phyloP scores from a whole-genome alignment of 53 echinoderm and acorn worm species.

The Actinopyga echinites region DNA sequence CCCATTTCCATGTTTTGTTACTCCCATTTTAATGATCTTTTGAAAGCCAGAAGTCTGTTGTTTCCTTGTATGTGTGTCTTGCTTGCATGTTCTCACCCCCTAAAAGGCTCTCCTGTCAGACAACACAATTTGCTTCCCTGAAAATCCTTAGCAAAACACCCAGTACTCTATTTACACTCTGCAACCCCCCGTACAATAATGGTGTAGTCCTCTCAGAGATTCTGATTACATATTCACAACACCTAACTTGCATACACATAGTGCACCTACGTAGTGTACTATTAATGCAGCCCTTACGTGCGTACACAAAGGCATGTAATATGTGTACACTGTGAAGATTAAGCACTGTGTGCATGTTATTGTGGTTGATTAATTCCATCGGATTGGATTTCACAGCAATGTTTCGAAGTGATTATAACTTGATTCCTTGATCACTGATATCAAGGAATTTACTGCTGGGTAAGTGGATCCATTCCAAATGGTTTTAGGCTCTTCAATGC shows the following conservation, averaged over 20 bases:
- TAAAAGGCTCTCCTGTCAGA: background rate
- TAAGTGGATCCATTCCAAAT: background rate
- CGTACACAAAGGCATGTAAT: conserved; percentile 20
- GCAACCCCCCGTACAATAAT: background rate
- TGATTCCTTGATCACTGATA: conserved; percentile 28
- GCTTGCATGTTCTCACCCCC: background rate
- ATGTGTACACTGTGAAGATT: conserved; percentile 11
- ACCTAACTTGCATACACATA: conserved; percentile 4
- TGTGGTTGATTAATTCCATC: conserved; percentile 24
- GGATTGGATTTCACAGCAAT: conserved; percentile 6
- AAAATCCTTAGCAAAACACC: conserved; percentile 21
- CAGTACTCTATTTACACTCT: background rate
- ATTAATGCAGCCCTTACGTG: background rate
- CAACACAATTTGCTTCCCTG: conserved; percentile 4
- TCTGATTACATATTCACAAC: conserved; percentile 30
- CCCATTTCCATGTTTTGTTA: no score
- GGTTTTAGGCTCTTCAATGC: background rate
- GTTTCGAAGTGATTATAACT: background rate
- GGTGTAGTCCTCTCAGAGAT: conserved; percentile 3
- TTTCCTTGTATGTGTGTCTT: no score
- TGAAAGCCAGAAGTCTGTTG: no score
- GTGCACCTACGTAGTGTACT: conserved; percentile 16
- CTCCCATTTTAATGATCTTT: no score
- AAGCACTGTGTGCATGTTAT: background rate
- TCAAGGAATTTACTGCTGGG: conserved; percentile 16